Evolutionary conservation across 2,888 invertebrate species (phyloP), one percentile per base, ranked within the genome.

Genomic region (Colletes collaris): DNA sequence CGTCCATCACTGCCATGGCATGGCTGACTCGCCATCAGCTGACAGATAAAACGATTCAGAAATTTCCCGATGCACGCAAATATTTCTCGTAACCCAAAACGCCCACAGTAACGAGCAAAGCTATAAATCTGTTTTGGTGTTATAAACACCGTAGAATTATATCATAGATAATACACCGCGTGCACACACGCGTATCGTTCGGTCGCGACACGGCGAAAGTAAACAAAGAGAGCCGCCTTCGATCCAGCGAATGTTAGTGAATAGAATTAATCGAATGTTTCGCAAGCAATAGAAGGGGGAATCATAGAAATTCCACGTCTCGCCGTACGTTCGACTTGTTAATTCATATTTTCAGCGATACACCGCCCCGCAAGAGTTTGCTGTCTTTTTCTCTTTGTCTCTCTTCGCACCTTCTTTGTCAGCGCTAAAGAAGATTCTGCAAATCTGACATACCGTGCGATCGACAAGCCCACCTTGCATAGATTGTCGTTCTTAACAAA

Each of bases 1-100:
- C 27, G 27, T 27, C 27, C 27, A 27, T 27, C 27, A 0, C 27
- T 27, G 16, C 16, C 16, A 16, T 16, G 27, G 27, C 27, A 81
- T 80, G 81, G 81, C 81, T 65, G 80, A 76, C 80, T 72, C 62
- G 16, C 55, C 68, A 53, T 76, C 81, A 81, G 81, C 81, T 81
- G 81, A 81, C 71, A 68, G 81, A 81, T 72, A 76, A 80, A 11
- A 59, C 27, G 72, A 80, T 76, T 62, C 53, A 59, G 60, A 72
- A 71, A 80, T 75, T 63, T 55, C 3, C 62, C 62, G n/a, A 79
- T 50, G 16, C 35, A 37, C 6, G 19, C 44, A 16, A 46, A 62
- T 73, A 64, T 59, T 50, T 59, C n/a, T 68, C 55, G 44, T 37
- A 60, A 52, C 55, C 13, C 52, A 11, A 66, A 46, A 56, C 27